phyloP scores from a whole-genome alignment of 2,888 invertebrate species.

The Tenthredo mesomela region DNA sequence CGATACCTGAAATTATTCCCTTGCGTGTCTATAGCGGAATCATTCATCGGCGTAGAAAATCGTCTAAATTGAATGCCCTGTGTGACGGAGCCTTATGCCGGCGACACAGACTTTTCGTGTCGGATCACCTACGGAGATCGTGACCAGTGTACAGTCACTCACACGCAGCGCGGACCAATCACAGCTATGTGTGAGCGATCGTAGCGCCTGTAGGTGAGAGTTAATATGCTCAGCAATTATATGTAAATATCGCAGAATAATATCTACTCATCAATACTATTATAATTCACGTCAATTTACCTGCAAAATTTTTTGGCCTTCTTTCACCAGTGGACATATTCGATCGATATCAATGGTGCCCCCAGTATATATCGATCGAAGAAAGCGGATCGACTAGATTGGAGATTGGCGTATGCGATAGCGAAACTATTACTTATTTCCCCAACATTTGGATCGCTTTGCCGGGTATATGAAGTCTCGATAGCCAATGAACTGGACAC shows the following conservation, averaged over 20 bases:
- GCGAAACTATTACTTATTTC: slow-evolving; percentile 45
- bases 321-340: not conserved
- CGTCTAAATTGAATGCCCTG: not conserved
- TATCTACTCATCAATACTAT: not conserved
- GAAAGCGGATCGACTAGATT: slow-evolving; percentile 45
- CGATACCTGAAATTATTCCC: not conserved
- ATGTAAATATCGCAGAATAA: not conserved
- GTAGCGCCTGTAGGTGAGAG: too few relatives aligned
- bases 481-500: slow-evolving; percentile 15
- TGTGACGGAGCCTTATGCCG: not conserved
- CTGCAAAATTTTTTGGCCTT: not conserved
- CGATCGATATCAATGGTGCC: not conserved
- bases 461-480: not conserved
- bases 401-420: slow-evolving; percentile 40
- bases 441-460: slow-evolving; percentile 4
- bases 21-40: not conserved
- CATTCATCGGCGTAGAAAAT: not conserved
- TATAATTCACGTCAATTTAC: slow-evolving; percentile 27
- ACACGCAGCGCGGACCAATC: too few relatives aligned
- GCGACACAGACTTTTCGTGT: too few relatives aligned
- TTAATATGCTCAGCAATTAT: not conserved
- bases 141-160: too few relatives aligned
- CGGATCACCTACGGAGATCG: too few relatives aligned
- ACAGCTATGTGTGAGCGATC: too few relatives aligned
- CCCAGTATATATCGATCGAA: slow-evolving; percentile 45